Evolutionary conservation across 2,113 vertebrate species (phyloP).

Genomic region (Ictalurus furcatus): DNA sequence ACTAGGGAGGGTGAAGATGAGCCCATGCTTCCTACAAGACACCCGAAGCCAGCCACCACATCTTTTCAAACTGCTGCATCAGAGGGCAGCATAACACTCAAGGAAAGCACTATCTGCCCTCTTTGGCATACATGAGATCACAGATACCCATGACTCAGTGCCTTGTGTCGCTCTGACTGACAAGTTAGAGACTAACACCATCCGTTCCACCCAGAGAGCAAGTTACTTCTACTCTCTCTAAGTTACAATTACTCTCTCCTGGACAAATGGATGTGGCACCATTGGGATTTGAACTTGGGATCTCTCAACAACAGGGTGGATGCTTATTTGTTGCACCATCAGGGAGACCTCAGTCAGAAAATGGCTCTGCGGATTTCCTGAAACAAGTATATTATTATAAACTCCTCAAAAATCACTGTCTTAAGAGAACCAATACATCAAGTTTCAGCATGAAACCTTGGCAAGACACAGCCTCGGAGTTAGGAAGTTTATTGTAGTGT

Average conservation of each 20-base stretch:
- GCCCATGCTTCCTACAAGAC: neutral
- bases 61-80: neutral
- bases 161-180: neutral
- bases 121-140: neutral
- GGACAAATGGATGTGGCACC: neutral
- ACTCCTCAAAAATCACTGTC: neutral
- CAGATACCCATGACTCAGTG: neutral
- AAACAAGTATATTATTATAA: neutral
- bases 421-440: neutral
- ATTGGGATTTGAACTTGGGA: neutral
- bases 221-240: too few species aligned
- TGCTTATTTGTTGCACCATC: neutral
- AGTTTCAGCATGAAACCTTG: neutral
- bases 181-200: neutral
- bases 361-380: neutral
- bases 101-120: neutral
- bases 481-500: neutral
- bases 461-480: neutral
- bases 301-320: neutral
- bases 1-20: neutral
- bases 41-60: neutral
- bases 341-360: neutral
- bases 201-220: neutral
- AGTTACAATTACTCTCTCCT: neutral
- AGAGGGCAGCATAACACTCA: neutral